Evolutionary conservation across 2,797 vertebrate genomes (phyloP).

Genomic region (Coilia nasus): DNA sequence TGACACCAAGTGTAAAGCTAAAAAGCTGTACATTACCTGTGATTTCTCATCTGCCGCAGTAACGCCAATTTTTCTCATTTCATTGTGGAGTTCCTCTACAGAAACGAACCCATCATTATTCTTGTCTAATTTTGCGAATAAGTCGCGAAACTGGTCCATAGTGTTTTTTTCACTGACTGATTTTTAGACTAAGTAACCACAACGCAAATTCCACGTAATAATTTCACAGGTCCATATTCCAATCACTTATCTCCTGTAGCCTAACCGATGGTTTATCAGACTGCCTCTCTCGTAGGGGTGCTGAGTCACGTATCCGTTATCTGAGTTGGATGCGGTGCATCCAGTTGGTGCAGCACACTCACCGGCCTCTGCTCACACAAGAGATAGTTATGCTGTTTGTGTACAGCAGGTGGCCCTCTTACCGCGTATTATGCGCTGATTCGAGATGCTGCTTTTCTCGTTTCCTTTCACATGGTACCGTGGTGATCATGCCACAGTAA

Average conservation of each 20-base stretch:
- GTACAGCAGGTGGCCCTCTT: not conserved
- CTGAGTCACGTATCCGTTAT: constrained; percentile 63
- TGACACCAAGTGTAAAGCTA: too few species aligned
- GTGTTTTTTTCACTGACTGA: not conserved
- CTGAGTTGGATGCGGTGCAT: not conserved
- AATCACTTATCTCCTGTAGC: not conserved
- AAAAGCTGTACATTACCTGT: constrained; percentile 60
- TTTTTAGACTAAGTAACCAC: not conserved
- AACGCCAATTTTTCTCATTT: constrained; percentile 77
- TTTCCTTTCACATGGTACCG: not conserved
- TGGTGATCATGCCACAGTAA: not conserved
- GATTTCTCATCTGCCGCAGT: constrained; percentile 65
- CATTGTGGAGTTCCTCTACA: constrained; percentile 68
- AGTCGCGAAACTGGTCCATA: constrained; percentile 73
- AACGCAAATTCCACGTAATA: not conserved
- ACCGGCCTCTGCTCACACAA: not conserved
- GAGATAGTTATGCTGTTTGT: not conserved
- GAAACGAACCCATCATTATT: constrained; percentile 75
- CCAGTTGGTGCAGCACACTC: not conserved
- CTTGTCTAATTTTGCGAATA: constrained; percentile 75
- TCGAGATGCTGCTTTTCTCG: not conserved
- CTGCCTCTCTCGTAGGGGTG: constrained; percentile 48
- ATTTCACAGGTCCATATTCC: not conserved
- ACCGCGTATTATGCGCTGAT: too few species aligned
- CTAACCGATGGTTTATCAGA: not conserved